Evolutionary conservation across 1,140 invertebrate genomes (phyloP).

Genomic region (Zaprionus camerounensis): DNA sequence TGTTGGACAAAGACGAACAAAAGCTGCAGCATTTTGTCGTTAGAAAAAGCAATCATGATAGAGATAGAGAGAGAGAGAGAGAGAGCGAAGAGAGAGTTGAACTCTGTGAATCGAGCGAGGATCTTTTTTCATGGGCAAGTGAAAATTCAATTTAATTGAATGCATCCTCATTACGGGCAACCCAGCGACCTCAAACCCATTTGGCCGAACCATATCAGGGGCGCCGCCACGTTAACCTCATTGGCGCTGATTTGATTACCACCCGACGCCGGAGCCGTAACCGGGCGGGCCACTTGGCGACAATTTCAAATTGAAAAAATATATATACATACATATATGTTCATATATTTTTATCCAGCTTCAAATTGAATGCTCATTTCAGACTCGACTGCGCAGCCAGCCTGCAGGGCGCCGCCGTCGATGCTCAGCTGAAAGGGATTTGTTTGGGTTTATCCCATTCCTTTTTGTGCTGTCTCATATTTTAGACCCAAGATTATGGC

Average conservation of each 20-base stretch:
- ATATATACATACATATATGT: background rate
- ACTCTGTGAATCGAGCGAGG: background rate
- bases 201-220: constrained; percentile 1
- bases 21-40: background rate
- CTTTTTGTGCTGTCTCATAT: constrained; percentile 1
- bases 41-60: constrained; percentile 14
- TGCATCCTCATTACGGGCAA: constrained; percentile 39
- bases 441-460: constrained; percentile 1
- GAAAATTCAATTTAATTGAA: constrained; percentile 33
- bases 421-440: background rate
- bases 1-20: constrained; percentile 4
- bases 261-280: background rate
- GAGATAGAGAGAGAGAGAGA: background rate
- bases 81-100: background rate
- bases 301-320: constrained; percentile 37
- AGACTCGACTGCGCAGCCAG: constrained; percentile 36
- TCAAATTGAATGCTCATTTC: constrained; percentile 42
- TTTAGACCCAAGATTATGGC: background rate
- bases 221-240: constrained; percentile 14
- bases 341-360: background rate
- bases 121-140: constrained; percentile 2
- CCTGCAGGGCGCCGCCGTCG: constrained; percentile 6
- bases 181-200: constrained; percentile 1
- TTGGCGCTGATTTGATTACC: constrained; percentile 40
- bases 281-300: constrained; percentile 24